Base-by-base conservation (phyloP, 1,140 invertebrate genomes). In the Psilanteris sp. region DNA sequence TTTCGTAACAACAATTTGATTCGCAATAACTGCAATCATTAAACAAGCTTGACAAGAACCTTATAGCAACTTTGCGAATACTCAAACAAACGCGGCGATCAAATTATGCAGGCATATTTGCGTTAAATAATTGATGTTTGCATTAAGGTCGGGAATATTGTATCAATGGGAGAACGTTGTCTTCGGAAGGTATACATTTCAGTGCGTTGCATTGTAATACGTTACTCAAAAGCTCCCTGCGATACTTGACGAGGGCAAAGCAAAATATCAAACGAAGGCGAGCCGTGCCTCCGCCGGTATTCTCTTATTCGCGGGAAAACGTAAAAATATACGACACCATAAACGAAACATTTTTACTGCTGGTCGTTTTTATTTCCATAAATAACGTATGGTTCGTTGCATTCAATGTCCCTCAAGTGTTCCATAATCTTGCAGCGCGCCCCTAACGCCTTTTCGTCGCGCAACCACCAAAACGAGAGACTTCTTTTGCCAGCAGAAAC, bases 271-370 rank as follows among this genome's bases (percentile, higher is more conserved):
- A 71, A 71, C 55, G 32, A 24, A 46, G 55, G 59, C 70, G 32
- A 41, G 18, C n/a, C n/a, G n/a, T 16, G 61, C 29, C 50, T 61
- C 11, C 26, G 41, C 70, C 59, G 59, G 70, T 73, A 66, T 66
- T 41, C 22, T 41, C 50, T 31, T 41, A 66, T 73, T 66, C 71
- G 32, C 72, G 13, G 24, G 62, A 55, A 75, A 62, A 67, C 55
- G 62, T 62, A 46, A 75, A n/a, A 75, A 68, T 68, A 68, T 61
- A 67, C 55, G 72, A 74, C 61, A 74, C 71, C 41, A 27, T 74
- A 67, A 74, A 67, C 71, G 71, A 57, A 74, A 75, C 55, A 32
- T 75, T 55, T 75, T 75, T 61, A 61, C 43, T 37, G 43, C 61
- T n/a, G 48, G 27, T 48, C 43, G 61, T 61, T 74, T 74, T 74